phyloP scores from a whole-genome alignment of 2,888 invertebrate species.

The Scaptomyza caliginosa region DNA sequence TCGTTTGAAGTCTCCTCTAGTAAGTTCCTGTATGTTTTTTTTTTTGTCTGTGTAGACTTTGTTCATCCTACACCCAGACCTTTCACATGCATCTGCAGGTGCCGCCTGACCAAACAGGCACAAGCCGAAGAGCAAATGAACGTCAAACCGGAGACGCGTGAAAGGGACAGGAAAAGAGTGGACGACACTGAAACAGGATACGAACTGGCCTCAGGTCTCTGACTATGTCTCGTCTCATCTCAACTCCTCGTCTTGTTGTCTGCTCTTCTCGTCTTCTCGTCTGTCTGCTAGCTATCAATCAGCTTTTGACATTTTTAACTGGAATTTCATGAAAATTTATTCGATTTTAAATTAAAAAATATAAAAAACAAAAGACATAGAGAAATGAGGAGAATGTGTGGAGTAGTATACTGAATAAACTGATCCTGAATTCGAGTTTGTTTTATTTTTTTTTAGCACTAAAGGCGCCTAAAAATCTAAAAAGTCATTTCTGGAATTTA shows the following conservation, averaged over 20 bases:
- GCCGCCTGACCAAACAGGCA: slow-evolving; percentile 20
- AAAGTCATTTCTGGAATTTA: slow-evolving; percentile 74
- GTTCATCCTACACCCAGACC: slow-evolving; percentile 1
- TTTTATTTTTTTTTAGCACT: neutral
- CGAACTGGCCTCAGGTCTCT: slow-evolving; percentile 43
- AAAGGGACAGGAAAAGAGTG: neutral
- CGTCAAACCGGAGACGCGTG: neutral
- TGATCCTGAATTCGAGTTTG: slow-evolving; percentile 16
- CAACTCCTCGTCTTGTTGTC: neutral
- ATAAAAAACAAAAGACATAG: slow-evolving; percentile 7
- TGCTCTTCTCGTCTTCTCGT: slow-evolving; percentile 8
- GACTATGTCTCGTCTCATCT: slow-evolving; percentile 6
- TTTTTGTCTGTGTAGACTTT: slow-evolving; percentile 4
- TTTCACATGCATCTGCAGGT: slow-evolving; percentile 45
- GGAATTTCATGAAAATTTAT: slow-evolving; percentile 80
- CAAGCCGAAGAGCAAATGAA: neutral
- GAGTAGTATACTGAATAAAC: neutral
- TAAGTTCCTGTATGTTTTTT: no score
- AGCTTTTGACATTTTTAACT: slow-evolving; percentile 81
- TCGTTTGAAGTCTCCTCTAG: no score
- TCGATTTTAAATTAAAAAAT: slow-evolving; percentile 77
- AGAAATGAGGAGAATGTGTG: slow-evolving; percentile 22
- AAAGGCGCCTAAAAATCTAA: slow-evolving; percentile 55
- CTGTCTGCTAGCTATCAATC: slow-evolving; percentile 78
- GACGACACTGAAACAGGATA: slow-evolving; percentile 68